Evolutionary conservation across 2,113 vertebrate species (phyloP).

Genomic region (Abramis brama): DNA sequence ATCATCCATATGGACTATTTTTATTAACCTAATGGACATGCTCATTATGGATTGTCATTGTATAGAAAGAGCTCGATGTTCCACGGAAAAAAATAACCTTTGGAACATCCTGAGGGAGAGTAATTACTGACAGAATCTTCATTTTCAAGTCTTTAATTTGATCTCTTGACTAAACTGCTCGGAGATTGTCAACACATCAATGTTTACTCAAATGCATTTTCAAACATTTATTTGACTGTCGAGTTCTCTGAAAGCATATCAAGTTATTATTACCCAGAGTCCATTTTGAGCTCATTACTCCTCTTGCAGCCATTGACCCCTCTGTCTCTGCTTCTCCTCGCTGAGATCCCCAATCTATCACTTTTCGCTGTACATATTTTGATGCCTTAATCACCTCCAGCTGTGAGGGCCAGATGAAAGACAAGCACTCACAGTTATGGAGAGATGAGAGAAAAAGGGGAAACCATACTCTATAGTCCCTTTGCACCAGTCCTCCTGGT

Average conservation of each 20-base stretch:
- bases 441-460: slow-evolving; percentile 47
- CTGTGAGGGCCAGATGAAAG: slow-evolving; percentile 71
- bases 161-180: neutral
- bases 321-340: slow-evolving; percentile 44
- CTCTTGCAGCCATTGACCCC: slow-evolving; percentile 6
- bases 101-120: neutral
- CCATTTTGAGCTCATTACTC: slow-evolving; percentile 10
- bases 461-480: slow-evolving; percentile 49
- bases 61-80: neutral
- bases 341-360: slow-evolving; percentile 60
- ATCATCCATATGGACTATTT: neutral
- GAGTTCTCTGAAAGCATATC: slow-evolving; percentile 2
- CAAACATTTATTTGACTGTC: neutral
- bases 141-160: neutral
- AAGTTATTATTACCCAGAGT: slow-evolving; percentile 6
- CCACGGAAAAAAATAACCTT: neutral
- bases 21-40: neutral
- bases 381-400: slow-evolving; percentile 73
- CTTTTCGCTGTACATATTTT: slow-evolving; percentile 66
- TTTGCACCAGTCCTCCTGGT: slow-evolving; percentile 57
- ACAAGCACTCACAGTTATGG: slow-evolving; percentile 62
- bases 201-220: slow-evolving; percentile 1
- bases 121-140: slow-evolving; percentile 1
- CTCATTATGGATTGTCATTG: neutral
- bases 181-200: neutral